Conservation (phyloP, 2,113 vertebrate genomes). For the Antennarius striatus region DNA sequence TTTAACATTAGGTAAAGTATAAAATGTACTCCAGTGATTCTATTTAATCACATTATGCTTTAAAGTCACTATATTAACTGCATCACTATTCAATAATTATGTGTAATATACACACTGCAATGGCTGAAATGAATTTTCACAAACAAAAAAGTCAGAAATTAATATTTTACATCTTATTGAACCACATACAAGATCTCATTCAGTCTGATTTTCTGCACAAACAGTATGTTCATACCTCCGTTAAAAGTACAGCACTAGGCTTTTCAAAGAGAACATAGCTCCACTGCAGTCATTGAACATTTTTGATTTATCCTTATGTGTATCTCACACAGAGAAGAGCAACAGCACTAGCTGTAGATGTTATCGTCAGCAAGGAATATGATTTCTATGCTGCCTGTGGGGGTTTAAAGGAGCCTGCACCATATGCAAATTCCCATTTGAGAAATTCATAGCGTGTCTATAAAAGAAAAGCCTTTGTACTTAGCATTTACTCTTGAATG, state of each 20-base stretch:
- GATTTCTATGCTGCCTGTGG: background rate
- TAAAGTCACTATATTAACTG: too few relatives aligned
- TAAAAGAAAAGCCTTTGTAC: background rate
- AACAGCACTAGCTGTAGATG: background rate
- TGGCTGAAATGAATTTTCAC: too few relatives aligned
- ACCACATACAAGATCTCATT: too few relatives aligned
- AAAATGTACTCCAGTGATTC: too few relatives aligned
- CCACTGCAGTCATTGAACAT: background rate
- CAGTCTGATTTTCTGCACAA: background rate
- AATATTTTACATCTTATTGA: too few relatives aligned
- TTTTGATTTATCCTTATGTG: background rate
- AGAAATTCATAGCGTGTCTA: background rate
- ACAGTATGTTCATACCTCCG: too few relatives aligned
- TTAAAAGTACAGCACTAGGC: background rate
- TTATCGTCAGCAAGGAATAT: background rate
- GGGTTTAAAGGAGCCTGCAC: background rate
- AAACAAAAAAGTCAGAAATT: too few relatives aligned
- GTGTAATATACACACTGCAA: too few relatives aligned
- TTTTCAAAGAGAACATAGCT: too few relatives aligned
- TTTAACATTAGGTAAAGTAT: too few relatives aligned
- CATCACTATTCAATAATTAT: too few relatives aligned
- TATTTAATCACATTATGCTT: too few relatives aligned
- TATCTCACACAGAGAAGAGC: background rate
- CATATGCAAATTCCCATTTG: slow-evolving; percentile 18
- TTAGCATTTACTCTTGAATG: background rate